Evolutionary conservation across 1,140 invertebrate species (phyloP).

Genomic region (Anoplophora glabripennis): DNA sequence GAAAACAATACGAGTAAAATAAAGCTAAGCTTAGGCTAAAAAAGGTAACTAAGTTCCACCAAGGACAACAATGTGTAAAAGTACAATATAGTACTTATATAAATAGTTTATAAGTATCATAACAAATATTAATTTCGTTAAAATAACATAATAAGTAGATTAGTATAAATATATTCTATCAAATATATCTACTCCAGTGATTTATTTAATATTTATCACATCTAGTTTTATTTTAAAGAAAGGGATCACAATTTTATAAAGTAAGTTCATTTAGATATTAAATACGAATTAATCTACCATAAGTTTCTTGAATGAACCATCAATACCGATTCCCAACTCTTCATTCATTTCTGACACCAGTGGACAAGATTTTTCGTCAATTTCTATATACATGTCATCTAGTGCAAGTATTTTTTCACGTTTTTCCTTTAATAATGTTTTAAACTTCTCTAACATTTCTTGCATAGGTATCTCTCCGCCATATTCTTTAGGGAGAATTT

Average conservation of each 20-base stretch:
- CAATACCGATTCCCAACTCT: conserved; percentile 63
- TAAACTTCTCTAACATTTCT: conserved; percentile 77
- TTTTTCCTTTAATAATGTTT: conserved; percentile 61
- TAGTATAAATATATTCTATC: not conserved
- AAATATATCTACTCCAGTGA: conserved; percentile 5
- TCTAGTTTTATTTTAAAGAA: conserved; percentile 4
- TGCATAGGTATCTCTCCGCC: conserved; percentile 73
- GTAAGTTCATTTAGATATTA: not conserved
- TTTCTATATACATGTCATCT: conserved; percentile 76
- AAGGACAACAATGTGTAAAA: conserved; percentile 12
- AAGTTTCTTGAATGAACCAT: conserved; percentile 76
- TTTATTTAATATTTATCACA: conserved; percentile 9
- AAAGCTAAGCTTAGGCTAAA: not conserved
- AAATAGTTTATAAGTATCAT: not conserved
- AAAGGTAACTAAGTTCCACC: conserved; percentile 33
- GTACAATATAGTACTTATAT: conserved; percentile 4
- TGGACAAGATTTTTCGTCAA: conserved; percentile 59
- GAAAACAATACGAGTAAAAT: not conserved
- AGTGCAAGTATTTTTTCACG: conserved; percentile 66
- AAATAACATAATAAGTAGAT: not conserved
- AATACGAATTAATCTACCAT: conserved; percentile 66
- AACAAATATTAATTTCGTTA: not conserved
- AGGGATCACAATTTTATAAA: not conserved
- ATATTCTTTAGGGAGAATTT: conserved; percentile 81
- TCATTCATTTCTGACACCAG: conserved; percentile 63